Conservation (phyloP, 2,113 vertebrate species). For the Laticauda colubrina region DNA sequence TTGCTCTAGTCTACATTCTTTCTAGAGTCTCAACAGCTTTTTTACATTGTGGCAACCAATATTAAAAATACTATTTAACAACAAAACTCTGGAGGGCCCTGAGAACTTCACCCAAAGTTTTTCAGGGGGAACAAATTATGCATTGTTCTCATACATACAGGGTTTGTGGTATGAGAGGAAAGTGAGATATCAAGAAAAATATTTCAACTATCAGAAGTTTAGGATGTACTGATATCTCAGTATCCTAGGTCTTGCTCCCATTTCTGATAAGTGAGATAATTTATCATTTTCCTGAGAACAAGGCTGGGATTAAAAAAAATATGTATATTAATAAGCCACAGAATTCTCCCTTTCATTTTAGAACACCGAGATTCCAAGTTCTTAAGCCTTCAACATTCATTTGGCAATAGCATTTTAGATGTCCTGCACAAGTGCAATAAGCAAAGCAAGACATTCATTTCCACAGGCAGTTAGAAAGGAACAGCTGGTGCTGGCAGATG, state of each 20-base stretch:
- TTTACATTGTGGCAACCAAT: too few relatives aligned
- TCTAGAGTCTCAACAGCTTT: too few relatives aligned
- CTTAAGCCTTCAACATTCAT: neutral
- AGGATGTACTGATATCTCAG: neutral
- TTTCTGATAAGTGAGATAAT: neutral
- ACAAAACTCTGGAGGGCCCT: too few relatives aligned
- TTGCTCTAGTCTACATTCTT: too few relatives aligned
- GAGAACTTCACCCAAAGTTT: too few relatives aligned
- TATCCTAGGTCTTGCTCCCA: neutral
- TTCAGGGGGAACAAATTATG: too few relatives aligned
- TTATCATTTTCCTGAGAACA: neutral
- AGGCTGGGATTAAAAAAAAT: neutral
- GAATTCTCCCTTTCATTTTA: neutral
- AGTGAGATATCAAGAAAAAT: neutral
- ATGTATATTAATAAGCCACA: neutral
- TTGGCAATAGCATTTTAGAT: neutral
- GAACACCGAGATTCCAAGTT: neutral
- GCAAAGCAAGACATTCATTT: neutral
- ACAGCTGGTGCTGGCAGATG: neutral
- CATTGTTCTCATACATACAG: neutral
- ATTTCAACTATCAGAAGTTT: neutral
- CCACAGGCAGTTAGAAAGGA: slow-evolving; percentile 12
- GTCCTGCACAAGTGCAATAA: neutral
- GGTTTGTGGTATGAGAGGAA: neutral
- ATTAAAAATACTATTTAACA: too few relatives aligned